phyloP scores from a whole-genome alignment of 2,888 invertebrate genomes.

The Galeopsomyia nigrocyanea region DNA sequence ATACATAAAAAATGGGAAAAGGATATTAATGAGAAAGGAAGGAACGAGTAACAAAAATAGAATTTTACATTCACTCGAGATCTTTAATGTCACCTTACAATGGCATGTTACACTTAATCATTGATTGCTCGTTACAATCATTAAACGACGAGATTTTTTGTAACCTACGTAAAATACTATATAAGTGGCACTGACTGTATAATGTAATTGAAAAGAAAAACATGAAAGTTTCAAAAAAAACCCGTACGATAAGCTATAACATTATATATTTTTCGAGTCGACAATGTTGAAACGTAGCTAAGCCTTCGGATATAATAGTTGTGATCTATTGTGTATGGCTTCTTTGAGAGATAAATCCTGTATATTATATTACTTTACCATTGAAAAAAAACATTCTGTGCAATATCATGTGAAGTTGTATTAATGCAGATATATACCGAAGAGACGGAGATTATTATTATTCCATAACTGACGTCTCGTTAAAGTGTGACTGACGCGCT shows the following conservation, averaged over 20 bases:
- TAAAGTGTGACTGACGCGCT: constrained; percentile 1
- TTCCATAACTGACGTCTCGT: constrained; percentile 5
- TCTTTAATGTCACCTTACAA: constrained; percentile 38
- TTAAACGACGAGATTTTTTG: constrained; percentile 13
- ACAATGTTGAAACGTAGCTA: constrained; percentile 10
- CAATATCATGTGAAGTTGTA: too few species aligned
- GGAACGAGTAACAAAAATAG: constrained; percentile 6
- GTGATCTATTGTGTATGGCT: not conserved
- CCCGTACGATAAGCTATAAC: constrained; percentile 7
- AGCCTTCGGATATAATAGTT: not conserved
- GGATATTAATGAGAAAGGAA: too few species aligned
- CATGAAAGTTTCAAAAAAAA: constrained; percentile 30
- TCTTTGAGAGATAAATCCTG: constrained; percentile 9
- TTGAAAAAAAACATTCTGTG: too few species aligned
- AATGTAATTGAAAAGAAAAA: constrained; percentile 10
- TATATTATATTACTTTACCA: not conserved
- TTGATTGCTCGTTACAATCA: constrained; percentile 20
- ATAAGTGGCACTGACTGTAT: constrained; percentile 5
- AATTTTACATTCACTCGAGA: constrained; percentile 25
- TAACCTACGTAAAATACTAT: constrained; percentile 13
- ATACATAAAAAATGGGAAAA: too few species aligned
- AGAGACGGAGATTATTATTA: constrained; percentile 4
- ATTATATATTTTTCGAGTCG: constrained; percentile 38
- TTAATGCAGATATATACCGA: too few species aligned
- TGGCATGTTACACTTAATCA: constrained; percentile 32